phyloP scores from a whole-genome alignment of 2,113 vertebrate species.

The Ictalurus furcatus region DNA sequence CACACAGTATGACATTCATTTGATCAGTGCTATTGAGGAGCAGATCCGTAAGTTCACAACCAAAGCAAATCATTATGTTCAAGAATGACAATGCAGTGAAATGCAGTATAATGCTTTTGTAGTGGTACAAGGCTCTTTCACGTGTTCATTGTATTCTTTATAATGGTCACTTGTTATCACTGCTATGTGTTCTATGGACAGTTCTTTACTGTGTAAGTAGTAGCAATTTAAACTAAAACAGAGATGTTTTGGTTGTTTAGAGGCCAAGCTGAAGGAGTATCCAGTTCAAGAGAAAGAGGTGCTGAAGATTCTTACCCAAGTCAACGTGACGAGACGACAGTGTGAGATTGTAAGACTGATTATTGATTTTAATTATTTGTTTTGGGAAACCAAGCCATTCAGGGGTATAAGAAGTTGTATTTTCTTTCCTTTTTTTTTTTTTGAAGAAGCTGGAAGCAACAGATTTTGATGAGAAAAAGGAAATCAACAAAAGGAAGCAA shows the following conservation, averaged over 20 bases:
- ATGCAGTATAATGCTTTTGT: background rate
- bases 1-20: constrained; percentile 96
- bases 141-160: background rate
- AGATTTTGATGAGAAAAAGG: constrained; percentile 93
- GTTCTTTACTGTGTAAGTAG: background rate
- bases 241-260: constrained; percentile 63
- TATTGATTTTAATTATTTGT: background rate
- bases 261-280: constrained; percentile 83
- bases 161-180: background rate
- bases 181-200: background rate
- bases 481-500: constrained; percentile 94
- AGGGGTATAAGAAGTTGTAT: background rate
- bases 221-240: background rate
- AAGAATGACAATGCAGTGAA: background rate
- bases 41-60: constrained; percentile 82
- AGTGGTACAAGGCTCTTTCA: background rate
- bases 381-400: background rate
- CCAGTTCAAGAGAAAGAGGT: constrained; percentile 79
- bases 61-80: background rate
- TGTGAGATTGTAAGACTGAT: constrained; percentile 72
- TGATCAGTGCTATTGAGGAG: constrained; percentile 86
- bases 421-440: constrained; percentile 1
- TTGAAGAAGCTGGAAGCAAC: constrained; percentile 85
- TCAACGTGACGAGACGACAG: constrained; percentile 87
- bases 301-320: constrained; percentile 89